Evolutionary conservation across 2,888 invertebrate genomes (phyloP).

Genomic region (Lissocephala sabroskyi): DNA sequence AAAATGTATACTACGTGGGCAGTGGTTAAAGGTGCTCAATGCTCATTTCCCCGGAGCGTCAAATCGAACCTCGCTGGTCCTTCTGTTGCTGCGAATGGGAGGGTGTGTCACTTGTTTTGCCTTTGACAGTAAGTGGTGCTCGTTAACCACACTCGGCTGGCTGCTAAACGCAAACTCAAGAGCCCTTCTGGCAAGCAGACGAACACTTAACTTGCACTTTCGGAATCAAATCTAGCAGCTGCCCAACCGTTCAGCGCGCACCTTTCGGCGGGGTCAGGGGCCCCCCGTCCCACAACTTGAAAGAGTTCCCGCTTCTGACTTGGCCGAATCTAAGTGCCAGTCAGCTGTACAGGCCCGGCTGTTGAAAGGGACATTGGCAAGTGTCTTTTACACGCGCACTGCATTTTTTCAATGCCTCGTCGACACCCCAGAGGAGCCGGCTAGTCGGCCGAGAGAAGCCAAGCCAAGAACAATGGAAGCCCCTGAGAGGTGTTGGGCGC

Average conservation of each 20-base stretch:
- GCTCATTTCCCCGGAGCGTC: slow-evolving; percentile 15
- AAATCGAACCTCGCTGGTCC: slow-evolving; percentile 9
- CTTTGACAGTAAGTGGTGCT: slow-evolving; percentile 12
- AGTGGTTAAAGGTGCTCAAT: slow-evolving; percentile 3
- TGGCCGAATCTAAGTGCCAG: background rate
- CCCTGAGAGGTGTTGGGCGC: too few relatives aligned
- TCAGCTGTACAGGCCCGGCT: background rate
- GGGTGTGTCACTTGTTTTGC: slow-evolving; percentile 1
- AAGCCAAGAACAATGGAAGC: background rate
- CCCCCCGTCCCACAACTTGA: too few relatives aligned
- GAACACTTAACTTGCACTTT: slow-evolving; percentile 35
- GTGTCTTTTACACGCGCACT: slow-evolving; percentile 1
- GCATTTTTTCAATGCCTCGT: background rate
- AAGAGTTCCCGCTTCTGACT: background rate
- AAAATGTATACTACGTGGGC: background rate
- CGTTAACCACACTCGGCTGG: slow-evolving; percentile 21
- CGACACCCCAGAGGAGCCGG: too few relatives aligned
- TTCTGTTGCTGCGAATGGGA: background rate
- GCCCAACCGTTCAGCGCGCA: too few relatives aligned
- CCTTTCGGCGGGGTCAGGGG: too few relatives aligned
- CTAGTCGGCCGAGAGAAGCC: too few relatives aligned
- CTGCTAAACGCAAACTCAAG: slow-evolving; percentile 9
- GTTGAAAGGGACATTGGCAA: slow-evolving; percentile 3
- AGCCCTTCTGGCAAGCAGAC: slow-evolving; percentile 11
- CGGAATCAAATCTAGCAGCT: slow-evolving; percentile 37